phyloP scores from a whole-genome alignment of 2,888 invertebrate genomes.

The Celastrina argiolus region DNA sequence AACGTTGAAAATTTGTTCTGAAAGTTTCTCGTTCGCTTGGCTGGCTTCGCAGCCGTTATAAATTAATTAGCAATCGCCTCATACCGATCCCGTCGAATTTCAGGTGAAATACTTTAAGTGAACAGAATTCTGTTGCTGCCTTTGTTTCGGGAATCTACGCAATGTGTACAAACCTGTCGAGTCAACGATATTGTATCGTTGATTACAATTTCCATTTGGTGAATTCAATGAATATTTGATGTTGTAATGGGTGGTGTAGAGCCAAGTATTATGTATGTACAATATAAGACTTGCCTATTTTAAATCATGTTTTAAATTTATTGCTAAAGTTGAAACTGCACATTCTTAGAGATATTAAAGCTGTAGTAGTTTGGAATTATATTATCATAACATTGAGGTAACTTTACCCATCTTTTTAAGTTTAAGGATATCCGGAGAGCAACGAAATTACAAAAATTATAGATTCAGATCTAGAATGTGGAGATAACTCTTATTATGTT shows the following conservation, averaged over 20 bases:
- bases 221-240: neutral
- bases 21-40: conserved; percentile 30
- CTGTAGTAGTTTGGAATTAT: conserved; percentile 20
- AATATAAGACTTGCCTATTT: neutral
- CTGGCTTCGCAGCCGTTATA: conserved; percentile 40
- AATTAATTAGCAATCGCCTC: conserved; percentile 54
- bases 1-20: conserved; percentile 29
- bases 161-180: conserved; percentile 37
- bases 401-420: neutral
- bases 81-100: conserved; percentile 30
- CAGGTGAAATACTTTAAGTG: conserved; percentile 36
- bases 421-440: neutral
- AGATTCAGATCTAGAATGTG: neutral
- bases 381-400: conserved; percentile 19
- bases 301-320: neutral
- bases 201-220: neutral
- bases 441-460: neutral
- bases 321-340: neutral
- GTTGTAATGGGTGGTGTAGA: too few species aligned
- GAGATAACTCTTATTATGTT: neutral
- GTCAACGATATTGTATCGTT: neutral
- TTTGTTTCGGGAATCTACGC: conserved; percentile 47
- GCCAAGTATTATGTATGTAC: too few species aligned
- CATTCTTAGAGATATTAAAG: conserved; percentile 20
- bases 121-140: conserved; percentile 40